phyloP scores from a whole-genome alignment of 2,113 vertebrate species.

The Geococcyx californianus region DNA sequence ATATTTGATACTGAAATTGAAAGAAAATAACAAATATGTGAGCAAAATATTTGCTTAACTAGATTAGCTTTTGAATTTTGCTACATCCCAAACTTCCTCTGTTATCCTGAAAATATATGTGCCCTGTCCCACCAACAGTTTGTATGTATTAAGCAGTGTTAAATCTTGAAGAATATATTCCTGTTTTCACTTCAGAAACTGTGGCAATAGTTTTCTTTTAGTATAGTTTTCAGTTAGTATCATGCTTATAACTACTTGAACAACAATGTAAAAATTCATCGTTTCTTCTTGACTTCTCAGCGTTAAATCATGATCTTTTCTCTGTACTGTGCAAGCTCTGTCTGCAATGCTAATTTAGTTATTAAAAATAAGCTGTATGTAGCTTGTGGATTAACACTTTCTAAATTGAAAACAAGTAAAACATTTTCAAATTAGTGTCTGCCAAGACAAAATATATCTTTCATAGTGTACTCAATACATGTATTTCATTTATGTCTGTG shows the following conservation, averaged over 20 bases:
- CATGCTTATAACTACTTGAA: slow-evolving; percentile 23
- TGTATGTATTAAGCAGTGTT: neutral
- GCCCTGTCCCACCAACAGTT: neutral
- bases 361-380: neutral
- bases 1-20: neutral
- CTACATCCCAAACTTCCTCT: neutral
- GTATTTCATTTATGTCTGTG: neutral
- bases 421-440: neutral
- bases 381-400: neutral
- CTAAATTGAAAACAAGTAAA: neutral
- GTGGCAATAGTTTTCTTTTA: neutral
- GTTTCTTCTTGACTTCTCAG: neutral
- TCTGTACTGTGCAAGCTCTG: neutral
- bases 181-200: slow-evolving; percentile 6
- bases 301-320: neutral
- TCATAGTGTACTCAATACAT: neutral
- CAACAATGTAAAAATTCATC: slow-evolving; percentile 17
- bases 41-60: neutral
- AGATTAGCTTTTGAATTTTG: neutral
- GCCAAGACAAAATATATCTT: neutral
- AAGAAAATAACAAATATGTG: neutral
- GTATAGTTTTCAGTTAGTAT: slow-evolving; percentile 6
- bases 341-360: slow-evolving; percentile 11
- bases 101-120: neutral
- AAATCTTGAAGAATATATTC: neutral